Evolutionary conservation across 2,113 vertebrate species (phyloP), one percentile per base, ranked within the genome.

Genomic region (Acanthochromis polyacanthus): DNA sequence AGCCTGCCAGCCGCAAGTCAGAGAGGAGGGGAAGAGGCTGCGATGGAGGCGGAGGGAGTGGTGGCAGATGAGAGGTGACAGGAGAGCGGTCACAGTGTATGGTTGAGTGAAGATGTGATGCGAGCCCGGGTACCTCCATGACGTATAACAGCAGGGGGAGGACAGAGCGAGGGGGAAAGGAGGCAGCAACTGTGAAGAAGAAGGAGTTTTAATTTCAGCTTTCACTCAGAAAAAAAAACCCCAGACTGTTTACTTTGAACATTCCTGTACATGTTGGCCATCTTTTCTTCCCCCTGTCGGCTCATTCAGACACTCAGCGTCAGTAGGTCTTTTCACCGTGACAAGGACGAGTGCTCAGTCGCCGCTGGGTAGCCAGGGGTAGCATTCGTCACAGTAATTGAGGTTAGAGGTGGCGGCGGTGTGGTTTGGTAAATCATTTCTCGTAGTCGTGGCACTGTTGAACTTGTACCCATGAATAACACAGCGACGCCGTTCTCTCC

Each of bases 351-450:
- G 60, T 0, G 19, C 51, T 64, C 63, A 43, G 82, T 68, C 68
- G 25, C 25, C 4, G 17, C 73, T n/a, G 77, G 76, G 79, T 80
- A 66, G 75, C 71, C 65, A 15, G 62, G 75, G 51, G 30, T 55
- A 71, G 71, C 52, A 61, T 92, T 89, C 85, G 78, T 92, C 87
- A 81, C 76, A 62, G 79, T 91, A 91, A 91, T 92, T 87, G 84
- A 88, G 84, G 82, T 89, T 75, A 89, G 79, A 84, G 83, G 82
- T 89, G 77, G 64, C 67, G 0, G 68, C 68, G 48, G 40, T 62
- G 56, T 70, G 74, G 80, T 85, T 87, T 63, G 65, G 75, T 88
- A 82, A 88, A 86, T 87, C 81, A 85, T 82, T 66, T 69, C 77
- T 81, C 9, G 28, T 59, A 25, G 52, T 71, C 80, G 45, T 61